Conservation (phyloP, 2,888 invertebrate genomes). For the Morpho helenor region DNA sequence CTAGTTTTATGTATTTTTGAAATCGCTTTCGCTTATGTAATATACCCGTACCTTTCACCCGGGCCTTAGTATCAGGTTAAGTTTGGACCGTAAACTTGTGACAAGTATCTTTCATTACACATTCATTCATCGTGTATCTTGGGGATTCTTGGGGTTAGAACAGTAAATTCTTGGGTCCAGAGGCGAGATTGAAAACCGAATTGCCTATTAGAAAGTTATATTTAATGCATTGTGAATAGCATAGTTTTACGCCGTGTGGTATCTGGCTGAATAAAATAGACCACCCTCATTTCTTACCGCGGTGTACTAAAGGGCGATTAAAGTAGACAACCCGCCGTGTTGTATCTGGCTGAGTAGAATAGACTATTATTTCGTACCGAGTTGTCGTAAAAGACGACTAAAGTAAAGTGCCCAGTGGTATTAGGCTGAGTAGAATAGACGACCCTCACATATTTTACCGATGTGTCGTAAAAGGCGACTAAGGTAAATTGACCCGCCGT, state of each 20-base stretch:
- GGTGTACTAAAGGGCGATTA: not conserved
- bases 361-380: no score
- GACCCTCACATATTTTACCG: no score
- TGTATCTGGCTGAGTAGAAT: no score
- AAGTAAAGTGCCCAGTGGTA: no score
- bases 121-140: conserved; percentile 12
- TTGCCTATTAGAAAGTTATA: conserved; percentile 21
- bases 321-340: not conserved
- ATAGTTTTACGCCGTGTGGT: no score
- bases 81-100: conserved; percentile 24
- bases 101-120: conserved; percentile 24
- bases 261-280: not conserved
- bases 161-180: conserved; percentile 19
- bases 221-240: not conserved
- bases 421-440: no score
- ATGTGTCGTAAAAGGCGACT: no score
- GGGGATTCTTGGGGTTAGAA: conserved; percentile 4
- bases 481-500: no score
- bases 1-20: not conserved
- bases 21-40: conserved; percentile 10
- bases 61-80: conserved; percentile 21
- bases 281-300: no score
- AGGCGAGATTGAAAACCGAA: conserved; percentile 24
- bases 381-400: no score
- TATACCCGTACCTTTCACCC: conserved; percentile 3